A percentile compares a stretch with the other conserved stretches of the same genome.
Conservation (phyloP, 2,113 vertebrate genomes). For the Eira barbara region DNA sequence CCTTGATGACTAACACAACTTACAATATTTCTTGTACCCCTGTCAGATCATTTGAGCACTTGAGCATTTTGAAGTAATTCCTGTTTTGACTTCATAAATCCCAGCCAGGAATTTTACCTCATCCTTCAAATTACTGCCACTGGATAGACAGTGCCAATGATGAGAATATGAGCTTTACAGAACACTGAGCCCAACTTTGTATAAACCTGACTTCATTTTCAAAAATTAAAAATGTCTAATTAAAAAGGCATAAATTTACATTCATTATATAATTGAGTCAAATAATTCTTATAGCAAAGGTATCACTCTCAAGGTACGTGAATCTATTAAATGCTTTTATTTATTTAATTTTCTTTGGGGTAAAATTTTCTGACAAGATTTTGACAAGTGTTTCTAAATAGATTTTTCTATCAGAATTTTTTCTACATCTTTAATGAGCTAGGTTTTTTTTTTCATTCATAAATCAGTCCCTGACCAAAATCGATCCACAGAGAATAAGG, state of each 20-base stretch:
- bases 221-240: background rate
- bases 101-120: conserved; percentile 55
- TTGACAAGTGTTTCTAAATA: background rate
- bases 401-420: background rate
- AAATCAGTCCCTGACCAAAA: background rate
- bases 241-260: background rate
- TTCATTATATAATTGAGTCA: background rate
- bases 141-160: background rate
- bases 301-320: background rate
- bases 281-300: background rate
- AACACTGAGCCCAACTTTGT: background rate
- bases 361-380: conserved; percentile 15
- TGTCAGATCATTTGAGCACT: background rate
- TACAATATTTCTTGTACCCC: background rate
- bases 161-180: background rate
- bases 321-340: background rate
- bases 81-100: background rate
- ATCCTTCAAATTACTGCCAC: conserved; percentile 23
- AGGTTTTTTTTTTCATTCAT: background rate
- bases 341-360: background rate
- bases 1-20: background rate
- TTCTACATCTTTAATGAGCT: background rate
- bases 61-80: background rate
- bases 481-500: background rate
- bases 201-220: background rate